phyloP scores from a whole-genome alignment of 2,888 invertebrate species.

The Dione vanillae region DNA sequence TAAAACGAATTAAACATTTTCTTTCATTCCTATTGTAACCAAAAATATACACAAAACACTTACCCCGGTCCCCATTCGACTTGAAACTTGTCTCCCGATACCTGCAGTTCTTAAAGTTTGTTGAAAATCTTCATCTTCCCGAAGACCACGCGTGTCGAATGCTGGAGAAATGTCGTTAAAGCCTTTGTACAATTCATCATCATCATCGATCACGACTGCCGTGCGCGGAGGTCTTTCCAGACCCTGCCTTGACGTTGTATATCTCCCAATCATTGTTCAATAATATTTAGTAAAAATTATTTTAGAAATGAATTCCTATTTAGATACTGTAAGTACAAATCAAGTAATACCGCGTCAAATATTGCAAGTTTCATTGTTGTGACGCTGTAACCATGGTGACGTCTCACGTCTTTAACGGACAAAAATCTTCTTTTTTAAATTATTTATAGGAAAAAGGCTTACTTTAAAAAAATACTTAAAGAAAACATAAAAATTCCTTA shows the following conservation, averaged over 20 bases:
- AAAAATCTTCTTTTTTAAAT: background rate
- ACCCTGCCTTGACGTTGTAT: slow-evolving; percentile 70
- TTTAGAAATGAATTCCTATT: background rate
- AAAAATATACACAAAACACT: slow-evolving; percentile 46
- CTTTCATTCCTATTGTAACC: background rate
- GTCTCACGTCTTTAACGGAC: slow-evolving; percentile 4
- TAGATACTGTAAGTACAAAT: background rate
- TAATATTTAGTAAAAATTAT: background rate
- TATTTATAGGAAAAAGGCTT: background rate
- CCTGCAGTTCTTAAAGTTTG: slow-evolving; percentile 90
- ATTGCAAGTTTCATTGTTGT: slow-evolving; percentile 63
- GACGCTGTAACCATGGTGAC: slow-evolving; percentile 76
- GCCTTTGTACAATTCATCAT: slow-evolving; percentile 87
- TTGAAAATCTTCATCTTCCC: slow-evolving; percentile 90
- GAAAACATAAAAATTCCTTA: no score
- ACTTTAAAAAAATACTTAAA: no score
- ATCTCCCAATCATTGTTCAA: slow-evolving; percentile 70
- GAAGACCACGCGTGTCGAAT: slow-evolving; percentile 87
- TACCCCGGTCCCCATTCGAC: slow-evolving; percentile 77
- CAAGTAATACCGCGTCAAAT: slow-evolving; percentile 23
- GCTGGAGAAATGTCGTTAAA: slow-evolving; percentile 88
- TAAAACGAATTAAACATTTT: background rate
- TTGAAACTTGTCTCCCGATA: slow-evolving; percentile 87
- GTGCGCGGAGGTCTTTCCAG: slow-evolving; percentile 73
- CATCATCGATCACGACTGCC: slow-evolving; percentile 76